These are phyloP conservation scores for Mobula hypostoma DNA, from an alignment of 2,113 vertebrate species.

Conservation along the genomic window DNA sequence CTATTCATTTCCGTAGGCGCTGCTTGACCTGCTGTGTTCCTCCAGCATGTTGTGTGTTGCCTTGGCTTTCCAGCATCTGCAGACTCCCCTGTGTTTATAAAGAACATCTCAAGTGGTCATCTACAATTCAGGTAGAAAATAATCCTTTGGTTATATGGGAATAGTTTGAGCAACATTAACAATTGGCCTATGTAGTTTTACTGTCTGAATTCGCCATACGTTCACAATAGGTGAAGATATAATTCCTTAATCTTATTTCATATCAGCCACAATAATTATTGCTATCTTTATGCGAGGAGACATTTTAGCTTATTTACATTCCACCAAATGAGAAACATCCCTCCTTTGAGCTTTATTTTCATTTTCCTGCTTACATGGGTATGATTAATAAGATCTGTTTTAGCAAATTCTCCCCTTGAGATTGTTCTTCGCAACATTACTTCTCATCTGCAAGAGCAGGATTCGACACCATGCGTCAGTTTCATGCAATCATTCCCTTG, in stretches of 20 bases:
- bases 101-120: no score
- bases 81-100: no score
- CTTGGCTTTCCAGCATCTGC: no score
- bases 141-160: constrained; percentile 38
- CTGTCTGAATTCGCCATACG: constrained; percentile 46
- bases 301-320: constrained; percentile 40
- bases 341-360: constrained; percentile 41
- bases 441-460: constrained; percentile 41
- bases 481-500: constrained; percentile 41
- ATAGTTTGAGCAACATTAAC: constrained; percentile 49
- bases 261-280: constrained; percentile 49
- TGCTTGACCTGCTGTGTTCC: no score
- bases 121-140: no score
- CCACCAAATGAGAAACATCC: constrained; percentile 42
- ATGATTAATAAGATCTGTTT: constrained; percentile 42
- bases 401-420: constrained; percentile 44
- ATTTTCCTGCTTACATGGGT: constrained; percentile 45
- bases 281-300: constrained; percentile 44
- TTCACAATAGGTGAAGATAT: constrained; percentile 46
- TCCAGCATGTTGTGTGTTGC: no score
- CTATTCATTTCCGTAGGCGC: no score
- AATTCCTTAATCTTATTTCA: constrained; percentile 48
- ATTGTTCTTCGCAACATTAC: constrained; percentile 45
- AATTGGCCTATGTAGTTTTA: constrained; percentile 42
- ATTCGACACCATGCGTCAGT: constrained; percentile 39